A percentile compares a stretch with the other conserved stretches of the same genome.
Conservation (phyloP, 2,797 vertebrate genomes). For the Jordanella pulchra region DNA sequence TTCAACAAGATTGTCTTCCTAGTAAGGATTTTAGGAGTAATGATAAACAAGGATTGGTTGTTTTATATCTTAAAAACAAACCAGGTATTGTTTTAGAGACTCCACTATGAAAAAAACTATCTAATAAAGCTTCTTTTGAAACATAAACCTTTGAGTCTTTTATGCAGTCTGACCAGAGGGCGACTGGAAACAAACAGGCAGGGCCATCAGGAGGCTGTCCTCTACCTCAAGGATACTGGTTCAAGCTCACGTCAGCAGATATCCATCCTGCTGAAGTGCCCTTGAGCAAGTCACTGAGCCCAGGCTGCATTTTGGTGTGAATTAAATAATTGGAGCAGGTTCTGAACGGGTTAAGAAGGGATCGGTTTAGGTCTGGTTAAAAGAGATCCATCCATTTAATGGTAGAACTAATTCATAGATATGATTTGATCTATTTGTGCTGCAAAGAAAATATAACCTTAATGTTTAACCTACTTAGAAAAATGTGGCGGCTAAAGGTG, state of each 20-base stretch:
- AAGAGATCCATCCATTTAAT: not conserved
- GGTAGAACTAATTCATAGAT: not conserved
- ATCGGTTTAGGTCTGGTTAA: not conserved
- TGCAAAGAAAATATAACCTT: not conserved
- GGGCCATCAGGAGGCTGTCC: conserved; percentile 29
- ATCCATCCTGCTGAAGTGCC: conserved; percentile 53
- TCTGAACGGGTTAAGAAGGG: not conserved
- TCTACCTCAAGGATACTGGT: conserved; percentile 55
- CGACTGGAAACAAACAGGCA: conserved; percentile 14
- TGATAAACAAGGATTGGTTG: not conserved
- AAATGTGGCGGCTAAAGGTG: too few relatives aligned
- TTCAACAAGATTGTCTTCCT: not conserved
- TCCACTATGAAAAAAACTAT: not conserved
- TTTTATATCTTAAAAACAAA: conserved; percentile 8
- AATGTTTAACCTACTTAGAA: not conserved
- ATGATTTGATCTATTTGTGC: not conserved
- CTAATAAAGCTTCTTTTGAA: not conserved
- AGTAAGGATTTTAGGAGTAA: conserved; percentile 4
- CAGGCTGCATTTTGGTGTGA: not conserved
- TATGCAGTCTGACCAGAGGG: not conserved
- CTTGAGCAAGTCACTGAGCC: conserved; percentile 61
- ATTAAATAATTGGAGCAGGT: not conserved
- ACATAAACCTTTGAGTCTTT: not conserved
- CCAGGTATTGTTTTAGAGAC: not conserved
- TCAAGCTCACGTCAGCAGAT: conserved; percentile 46